Evolutionary conservation across 1,140 invertebrate species (phyloP).

Genomic region (Carcinoscorpius rotundicauda): DNA sequence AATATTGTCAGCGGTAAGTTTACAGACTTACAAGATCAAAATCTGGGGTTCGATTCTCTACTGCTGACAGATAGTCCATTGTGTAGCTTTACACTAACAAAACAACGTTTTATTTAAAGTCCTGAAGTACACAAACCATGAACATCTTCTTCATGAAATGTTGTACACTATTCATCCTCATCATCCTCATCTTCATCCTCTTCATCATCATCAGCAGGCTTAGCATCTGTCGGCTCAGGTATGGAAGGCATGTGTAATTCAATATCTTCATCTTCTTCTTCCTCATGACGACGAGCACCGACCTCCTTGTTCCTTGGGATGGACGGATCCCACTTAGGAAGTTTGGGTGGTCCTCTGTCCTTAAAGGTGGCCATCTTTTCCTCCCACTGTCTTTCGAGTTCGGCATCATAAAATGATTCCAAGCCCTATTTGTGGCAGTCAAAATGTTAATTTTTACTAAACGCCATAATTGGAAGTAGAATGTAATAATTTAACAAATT

Average conservation of each 20-base stretch:
- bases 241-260: neutral
- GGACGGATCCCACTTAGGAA: constrained; percentile 25
- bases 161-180: too few relatives aligned
- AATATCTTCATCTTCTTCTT: constrained; percentile 16
- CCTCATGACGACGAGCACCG: constrained; percentile 13
- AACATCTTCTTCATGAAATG: too few relatives aligned
- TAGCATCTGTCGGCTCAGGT: neutral
- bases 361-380: constrained; percentile 24
- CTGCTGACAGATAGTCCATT: too few relatives aligned
- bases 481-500: neutral
- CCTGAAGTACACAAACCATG: too few relatives aligned
- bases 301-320: constrained; percentile 25
- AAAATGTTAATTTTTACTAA: neutral
- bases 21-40: too few relatives aligned
- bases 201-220: too few relatives aligned
- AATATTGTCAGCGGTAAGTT: too few relatives aligned
- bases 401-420: constrained; percentile 19
- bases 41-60: too few relatives aligned
- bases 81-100: too few relatives aligned
- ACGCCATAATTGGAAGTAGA: neutral
- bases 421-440: constrained; percentile 18
- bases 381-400: constrained; percentile 23
- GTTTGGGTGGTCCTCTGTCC: constrained; percentile 16
- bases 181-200: too few relatives aligned
- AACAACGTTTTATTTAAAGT: too few relatives aligned